Conservation (phyloP, 2,888 invertebrate genomes). For the Aphodius granarius region DNA sequence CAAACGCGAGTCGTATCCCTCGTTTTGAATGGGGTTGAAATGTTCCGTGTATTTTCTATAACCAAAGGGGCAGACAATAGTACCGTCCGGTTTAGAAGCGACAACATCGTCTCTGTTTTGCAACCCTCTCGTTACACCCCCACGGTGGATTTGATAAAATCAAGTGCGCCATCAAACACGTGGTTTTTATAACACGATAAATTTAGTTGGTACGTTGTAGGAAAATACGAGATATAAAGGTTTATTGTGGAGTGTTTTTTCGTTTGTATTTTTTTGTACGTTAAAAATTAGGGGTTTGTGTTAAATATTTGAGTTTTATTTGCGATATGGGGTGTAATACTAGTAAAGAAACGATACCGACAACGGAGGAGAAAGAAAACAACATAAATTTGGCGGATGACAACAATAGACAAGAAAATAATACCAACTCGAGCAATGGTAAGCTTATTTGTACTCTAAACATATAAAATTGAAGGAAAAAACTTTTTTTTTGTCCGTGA, state of each 20-base stretch:
- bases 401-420: not conserved
- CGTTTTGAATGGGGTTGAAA: not conserved
- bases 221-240: too few species aligned
- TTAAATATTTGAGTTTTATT: not conserved
- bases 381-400: conserved; percentile 27
- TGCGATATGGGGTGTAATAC: conserved; percentile 64
- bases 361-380: conserved; percentile 45
- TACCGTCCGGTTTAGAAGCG: not conserved
- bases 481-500: too few species aligned
- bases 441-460: too few species aligned
- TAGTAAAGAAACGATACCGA: conserved; percentile 57
- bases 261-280: not conserved
- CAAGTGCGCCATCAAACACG: not conserved
- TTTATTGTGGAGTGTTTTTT: not conserved
- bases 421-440: not conserved
- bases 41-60: not conserved
- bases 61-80: not conserved
- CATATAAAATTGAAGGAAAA: not conserved
- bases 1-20: not conserved
- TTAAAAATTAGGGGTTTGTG: not conserved
- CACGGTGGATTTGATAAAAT: not conserved
- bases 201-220: too few species aligned
- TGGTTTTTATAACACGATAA: too few species aligned
- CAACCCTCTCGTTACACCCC: not conserved
- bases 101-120: not conserved